phyloP scores from a whole-genome alignment of 2,797 vertebrate species.

The Manis crassicaudata region DNA sequence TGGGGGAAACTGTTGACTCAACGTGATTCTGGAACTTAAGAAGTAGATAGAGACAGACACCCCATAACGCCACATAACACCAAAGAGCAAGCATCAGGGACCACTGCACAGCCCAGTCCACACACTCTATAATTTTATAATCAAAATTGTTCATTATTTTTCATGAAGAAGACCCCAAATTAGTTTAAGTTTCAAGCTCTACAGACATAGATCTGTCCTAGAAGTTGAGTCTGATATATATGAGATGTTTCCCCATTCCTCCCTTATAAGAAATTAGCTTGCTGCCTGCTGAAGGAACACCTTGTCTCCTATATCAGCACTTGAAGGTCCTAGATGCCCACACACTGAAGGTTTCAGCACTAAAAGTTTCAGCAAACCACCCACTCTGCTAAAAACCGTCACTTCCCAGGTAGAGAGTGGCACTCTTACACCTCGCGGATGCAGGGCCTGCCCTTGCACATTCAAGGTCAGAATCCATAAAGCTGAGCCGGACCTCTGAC shows the following conservation, averaged over 20 bases:
- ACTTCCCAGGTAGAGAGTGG: neutral
- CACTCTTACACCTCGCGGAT: neutral
- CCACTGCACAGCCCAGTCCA: neutral
- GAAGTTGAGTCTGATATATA: neutral
- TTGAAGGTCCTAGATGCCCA: neutral
- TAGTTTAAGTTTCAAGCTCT: neutral
- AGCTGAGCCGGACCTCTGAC: neutral
- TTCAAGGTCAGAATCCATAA: neutral
- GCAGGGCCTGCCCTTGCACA: neutral
- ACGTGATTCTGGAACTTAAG: neutral
- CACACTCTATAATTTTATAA: neutral
- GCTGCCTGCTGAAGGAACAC: neutral
- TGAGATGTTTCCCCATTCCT: neutral
- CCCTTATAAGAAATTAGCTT: neutral
- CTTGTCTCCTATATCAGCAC: neutral
- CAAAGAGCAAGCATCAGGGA: neutral
- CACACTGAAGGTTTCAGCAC: neutral
- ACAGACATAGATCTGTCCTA: neutral
- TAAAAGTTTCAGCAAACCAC: neutral
- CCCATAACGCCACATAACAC: neutral
- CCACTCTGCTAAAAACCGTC: neutral
- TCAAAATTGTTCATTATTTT: neutral
- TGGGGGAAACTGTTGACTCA: neutral
- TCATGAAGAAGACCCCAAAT: neutral
- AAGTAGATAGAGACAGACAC: neutral